phyloP scores from a whole-genome alignment of 2,797 vertebrate genomes.

The Silurus aristotelis region DNA sequence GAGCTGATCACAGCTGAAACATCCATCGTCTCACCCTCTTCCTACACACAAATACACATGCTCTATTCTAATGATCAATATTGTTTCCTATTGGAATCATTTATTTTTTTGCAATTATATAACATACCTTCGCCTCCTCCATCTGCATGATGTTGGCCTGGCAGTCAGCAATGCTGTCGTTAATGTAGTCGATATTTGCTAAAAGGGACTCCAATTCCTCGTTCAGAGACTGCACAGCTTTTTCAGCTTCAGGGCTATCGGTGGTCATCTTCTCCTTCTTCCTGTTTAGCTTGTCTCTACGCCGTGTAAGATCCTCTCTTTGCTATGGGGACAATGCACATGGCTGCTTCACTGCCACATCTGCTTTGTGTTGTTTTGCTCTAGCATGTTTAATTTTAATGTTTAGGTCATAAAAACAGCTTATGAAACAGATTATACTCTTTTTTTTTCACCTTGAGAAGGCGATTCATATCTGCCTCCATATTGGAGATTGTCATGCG shows the following conservation, averaged over 20 bases:
- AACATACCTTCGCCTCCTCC: constrained; percentile 89
- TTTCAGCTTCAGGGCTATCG: constrained; percentile 82
- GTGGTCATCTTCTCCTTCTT: constrained; percentile 81
- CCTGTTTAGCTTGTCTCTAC: constrained; percentile 89
- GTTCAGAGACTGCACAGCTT: constrained; percentile 77
- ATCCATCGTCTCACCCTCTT: constrained; percentile 91
- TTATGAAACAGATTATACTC: background rate
- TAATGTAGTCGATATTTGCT: constrained; percentile 97
- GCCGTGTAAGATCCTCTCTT: constrained; percentile 95
- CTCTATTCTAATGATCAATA: background rate
- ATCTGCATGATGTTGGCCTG: constrained; percentile 99
- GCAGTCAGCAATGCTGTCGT: constrained; percentile 94
- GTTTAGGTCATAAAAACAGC: background rate
- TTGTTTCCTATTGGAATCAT: background rate
- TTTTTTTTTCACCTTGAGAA: constrained; percentile 81
- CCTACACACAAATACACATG: constrained; percentile 67
- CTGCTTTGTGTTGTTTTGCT: background rate
- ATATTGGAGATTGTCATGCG: constrained; percentile 98
- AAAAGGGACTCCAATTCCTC: constrained; percentile 91
- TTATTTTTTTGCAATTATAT: background rate
- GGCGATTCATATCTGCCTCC: constrained; percentile 95
- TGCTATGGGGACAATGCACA: constrained; percentile 72
- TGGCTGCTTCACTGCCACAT: background rate
- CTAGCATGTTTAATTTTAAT: background rate
- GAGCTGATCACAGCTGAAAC: constrained; percentile 89